phyloP scores from a whole-genome alignment of 2,113 vertebrate species.

The Melospiza melodia region DNA sequence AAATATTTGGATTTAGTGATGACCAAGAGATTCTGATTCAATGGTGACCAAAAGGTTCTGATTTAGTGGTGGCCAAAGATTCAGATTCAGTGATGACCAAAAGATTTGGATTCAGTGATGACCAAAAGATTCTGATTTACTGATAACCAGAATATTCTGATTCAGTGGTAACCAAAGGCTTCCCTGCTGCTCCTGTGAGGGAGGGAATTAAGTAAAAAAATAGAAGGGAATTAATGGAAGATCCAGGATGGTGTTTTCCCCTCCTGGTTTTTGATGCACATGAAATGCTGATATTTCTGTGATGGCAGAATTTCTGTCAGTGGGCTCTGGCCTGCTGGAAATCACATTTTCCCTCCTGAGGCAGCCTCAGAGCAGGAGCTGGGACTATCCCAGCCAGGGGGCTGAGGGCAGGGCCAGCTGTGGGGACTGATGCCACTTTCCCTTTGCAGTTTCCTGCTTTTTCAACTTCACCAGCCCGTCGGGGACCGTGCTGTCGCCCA shows the following conservation, averaged over 20 bases:
- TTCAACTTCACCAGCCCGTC: constrained; percentile 98
- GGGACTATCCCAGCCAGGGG: accelerated
- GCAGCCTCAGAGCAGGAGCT: neutral
- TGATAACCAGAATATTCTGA: neutral
- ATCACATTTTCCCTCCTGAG: neutral
- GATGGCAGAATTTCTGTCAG: accelerated
- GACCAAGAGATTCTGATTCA: accelerated
- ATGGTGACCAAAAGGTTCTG: accelerated
- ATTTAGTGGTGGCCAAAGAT: neutral
- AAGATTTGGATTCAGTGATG: neutral
- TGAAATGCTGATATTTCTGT: accelerated
- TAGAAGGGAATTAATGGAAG: neutral
- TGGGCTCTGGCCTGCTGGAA: neutral
- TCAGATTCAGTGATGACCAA: too few relatives aligned
- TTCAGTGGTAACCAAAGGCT: neutral
- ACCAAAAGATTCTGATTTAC: neutral
- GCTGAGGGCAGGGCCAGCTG: accelerated
- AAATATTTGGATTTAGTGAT: neutral
- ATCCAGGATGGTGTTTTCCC: neutral
- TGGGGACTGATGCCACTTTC: accelerated
- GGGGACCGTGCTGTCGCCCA: constrained; percentile 92
- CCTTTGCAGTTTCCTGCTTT: constrained; percentile 92
- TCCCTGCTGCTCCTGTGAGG: neutral
- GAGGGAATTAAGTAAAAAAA: neutral
- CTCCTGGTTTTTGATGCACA: neutral